Conservation (phyloP, 2,113 vertebrate species). For the Hiodon alosoides region DNA sequence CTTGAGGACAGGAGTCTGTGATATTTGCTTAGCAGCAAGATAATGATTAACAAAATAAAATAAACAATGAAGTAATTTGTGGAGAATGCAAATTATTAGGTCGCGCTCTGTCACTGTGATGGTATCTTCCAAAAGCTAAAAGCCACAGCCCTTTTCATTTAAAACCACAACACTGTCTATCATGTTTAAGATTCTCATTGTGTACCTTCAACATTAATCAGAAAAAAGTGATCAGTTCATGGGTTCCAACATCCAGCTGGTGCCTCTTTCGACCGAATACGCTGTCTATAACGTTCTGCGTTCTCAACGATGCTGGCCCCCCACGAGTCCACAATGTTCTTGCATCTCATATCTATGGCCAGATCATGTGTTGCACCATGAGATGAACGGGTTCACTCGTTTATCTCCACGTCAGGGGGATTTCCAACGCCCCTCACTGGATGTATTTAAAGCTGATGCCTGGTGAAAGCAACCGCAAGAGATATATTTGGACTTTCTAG, state of each 20-base stretch:
- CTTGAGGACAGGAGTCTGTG: no score
- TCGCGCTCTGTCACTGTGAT: no score
- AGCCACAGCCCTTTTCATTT: no score
- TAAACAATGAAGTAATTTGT: no score
- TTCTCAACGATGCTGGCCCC: neutral
- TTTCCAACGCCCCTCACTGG: constrained; percentile 35
- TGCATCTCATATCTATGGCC: constrained; percentile 15
- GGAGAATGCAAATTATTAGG: no score
- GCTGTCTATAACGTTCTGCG: neutral
- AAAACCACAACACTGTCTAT: no score
- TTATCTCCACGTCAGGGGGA: constrained; percentile 20
- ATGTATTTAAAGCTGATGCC: constrained; percentile 41
- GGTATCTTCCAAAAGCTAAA: no score
- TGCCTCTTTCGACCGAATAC: neutral
- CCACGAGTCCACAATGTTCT: constrained; percentile 25
- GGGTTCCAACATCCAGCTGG: neutral
- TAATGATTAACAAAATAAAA: no score
- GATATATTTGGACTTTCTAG: constrained; percentile 47
- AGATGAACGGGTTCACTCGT: constrained; percentile 15
- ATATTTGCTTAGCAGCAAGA: no score
- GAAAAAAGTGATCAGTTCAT: neutral
- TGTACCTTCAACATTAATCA: neutral
- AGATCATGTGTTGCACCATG: constrained; percentile 37
- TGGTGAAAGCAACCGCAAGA: constrained; percentile 42
- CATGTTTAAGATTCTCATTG: constrained; percentile 23